phyloP scores from a whole-genome alignment of 2,797 vertebrate species.

The Ficedula albicollis region DNA sequence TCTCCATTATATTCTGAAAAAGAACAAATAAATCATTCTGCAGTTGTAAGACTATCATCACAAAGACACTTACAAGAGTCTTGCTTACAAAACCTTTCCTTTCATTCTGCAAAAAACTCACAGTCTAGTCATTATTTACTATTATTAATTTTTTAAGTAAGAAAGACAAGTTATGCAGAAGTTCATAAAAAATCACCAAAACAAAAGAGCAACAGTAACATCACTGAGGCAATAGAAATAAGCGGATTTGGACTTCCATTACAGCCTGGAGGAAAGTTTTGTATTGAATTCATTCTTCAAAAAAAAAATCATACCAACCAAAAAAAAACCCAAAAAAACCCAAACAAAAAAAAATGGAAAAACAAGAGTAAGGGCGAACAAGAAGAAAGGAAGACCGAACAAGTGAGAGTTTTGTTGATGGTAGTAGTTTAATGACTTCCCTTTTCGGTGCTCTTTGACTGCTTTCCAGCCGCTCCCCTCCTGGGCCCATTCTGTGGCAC shows the following conservation, averaged over 20 bases:
- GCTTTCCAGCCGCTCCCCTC: conserved; percentile 64
- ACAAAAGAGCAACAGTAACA: conserved; percentile 1
- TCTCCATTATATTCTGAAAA: conserved; percentile 4
- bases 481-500: conserved; percentile 32
- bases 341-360: background rate
- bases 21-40: conserved; percentile 27
- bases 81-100: background rate
- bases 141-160: background rate
- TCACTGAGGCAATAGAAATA: background rate
- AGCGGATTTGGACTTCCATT: conserved; percentile 14
- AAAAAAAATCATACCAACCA: background rate
- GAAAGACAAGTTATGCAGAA: background rate
- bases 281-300: conserved; percentile 57
- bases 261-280: conserved; percentile 48
- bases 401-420: conserved; percentile 43
- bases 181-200: background rate
- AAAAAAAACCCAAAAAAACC: too few relatives aligned
- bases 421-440: conserved; percentile 74
- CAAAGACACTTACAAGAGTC: conserved; percentile 20
- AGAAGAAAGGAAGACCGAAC: conserved; percentile 57
- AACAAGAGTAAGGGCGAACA: background rate
- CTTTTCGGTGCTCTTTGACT: conserved; percentile 73
- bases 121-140: background rate
- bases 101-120: background rate
- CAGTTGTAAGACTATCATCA: background rate